Percentiles rank a stretch among this genome's conserved stretches.
Evolutionary conservation across 2,888 invertebrate species (phyloP).

Genomic region (Gerosis bhagava): DNA sequence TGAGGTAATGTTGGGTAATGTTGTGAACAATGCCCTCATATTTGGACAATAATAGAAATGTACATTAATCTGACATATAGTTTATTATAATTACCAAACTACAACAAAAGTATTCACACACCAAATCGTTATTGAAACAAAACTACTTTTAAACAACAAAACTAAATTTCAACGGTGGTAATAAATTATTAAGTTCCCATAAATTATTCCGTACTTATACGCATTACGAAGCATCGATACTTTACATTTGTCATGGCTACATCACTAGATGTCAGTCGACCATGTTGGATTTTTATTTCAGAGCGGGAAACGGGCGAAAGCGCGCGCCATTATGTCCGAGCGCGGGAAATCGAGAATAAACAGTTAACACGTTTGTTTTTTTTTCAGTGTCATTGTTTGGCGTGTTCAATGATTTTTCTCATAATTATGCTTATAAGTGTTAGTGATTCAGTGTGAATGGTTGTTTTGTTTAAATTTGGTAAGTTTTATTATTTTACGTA

Average conservation of each 20-base stretch:
- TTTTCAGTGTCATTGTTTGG: constrained; percentile 3
- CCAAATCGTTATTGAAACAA: too few relatives aligned
- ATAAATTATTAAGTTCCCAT: too few relatives aligned
- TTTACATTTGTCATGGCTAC: constrained; percentile 12
- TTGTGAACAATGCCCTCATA: too few relatives aligned
- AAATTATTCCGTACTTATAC: constrained; percentile 10
- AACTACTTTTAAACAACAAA: too few relatives aligned
- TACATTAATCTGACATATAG: too few relatives aligned
- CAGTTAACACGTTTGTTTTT: constrained; percentile 10
- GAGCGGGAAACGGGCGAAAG: constrained; percentile 66
- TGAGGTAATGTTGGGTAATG: too few relatives aligned
- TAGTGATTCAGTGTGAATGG: constrained; percentile 2
- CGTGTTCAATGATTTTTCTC: constrained; percentile 9
- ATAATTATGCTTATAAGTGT: constrained; percentile 12
- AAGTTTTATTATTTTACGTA: too few relatives aligned
- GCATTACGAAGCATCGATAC: constrained; percentile 18
- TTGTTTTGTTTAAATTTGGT: constrained; percentile 17
- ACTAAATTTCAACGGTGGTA: too few relatives aligned
- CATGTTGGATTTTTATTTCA: constrained; percentile 76
- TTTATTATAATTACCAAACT: too few relatives aligned
- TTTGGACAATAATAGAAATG: too few relatives aligned
- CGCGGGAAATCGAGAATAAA: constrained; percentile 45
- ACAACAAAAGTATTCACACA: too few relatives aligned
- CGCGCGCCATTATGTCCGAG: constrained; percentile 51
- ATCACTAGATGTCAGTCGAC: constrained; percentile 42